Percentiles rank a stretch among this genome's conserved stretches.
phyloP scores from a whole-genome alignment of 1,140 invertebrate species.

The Drosophila prosaltans region DNA sequence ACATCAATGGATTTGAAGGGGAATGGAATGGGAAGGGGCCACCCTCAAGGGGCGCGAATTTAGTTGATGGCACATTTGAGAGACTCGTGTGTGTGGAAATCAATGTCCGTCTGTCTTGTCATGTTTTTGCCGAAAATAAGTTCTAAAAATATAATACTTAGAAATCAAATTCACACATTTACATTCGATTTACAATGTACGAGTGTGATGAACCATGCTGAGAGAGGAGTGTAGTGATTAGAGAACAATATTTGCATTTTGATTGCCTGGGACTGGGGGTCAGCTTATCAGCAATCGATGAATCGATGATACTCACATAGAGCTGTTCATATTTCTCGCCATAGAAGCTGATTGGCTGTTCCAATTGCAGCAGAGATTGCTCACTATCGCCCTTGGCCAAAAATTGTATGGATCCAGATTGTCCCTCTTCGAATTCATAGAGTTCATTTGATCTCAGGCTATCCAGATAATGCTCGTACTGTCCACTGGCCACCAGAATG shows the following conservation, averaged over 20 bases:
- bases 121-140: constrained; percentile 73
- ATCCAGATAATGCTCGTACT: constrained; percentile 72
- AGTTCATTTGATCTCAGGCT: constrained; percentile 64
- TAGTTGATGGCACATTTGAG: constrained; percentile 23
- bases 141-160: constrained; percentile 56
- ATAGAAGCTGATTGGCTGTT: constrained; percentile 88
- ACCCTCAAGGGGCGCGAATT: constrained; percentile 66
- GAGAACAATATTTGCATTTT: constrained; percentile 47
- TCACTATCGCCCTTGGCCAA: constrained; percentile 81
- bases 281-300: constrained; percentile 41
- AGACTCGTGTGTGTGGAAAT: constrained; percentile 57
- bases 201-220: constrained; percentile 3
- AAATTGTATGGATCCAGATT: constrained; percentile 51
- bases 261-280: constrained; percentile 29
- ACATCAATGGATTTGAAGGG: constrained; percentile 64
- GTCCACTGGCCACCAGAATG: constrained; percentile 41
- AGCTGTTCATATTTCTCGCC: constrained; percentile 88
- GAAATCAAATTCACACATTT: constrained; percentile 26
- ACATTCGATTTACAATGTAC: constrained; percentile 28
- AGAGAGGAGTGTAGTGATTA: constrained; percentile 38
- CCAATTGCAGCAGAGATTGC: constrained; percentile 83
- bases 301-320: constrained; percentile 87
- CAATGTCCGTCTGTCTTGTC: constrained; percentile 16
- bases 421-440: constrained; percentile 58
- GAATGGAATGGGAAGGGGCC: constrained; percentile 31